Percentiles rank a stretch among this genome's conserved stretches.
phyloP scores from a whole-genome alignment of 2,888 invertebrate genomes.

The Leucophenga maculata region DNA sequence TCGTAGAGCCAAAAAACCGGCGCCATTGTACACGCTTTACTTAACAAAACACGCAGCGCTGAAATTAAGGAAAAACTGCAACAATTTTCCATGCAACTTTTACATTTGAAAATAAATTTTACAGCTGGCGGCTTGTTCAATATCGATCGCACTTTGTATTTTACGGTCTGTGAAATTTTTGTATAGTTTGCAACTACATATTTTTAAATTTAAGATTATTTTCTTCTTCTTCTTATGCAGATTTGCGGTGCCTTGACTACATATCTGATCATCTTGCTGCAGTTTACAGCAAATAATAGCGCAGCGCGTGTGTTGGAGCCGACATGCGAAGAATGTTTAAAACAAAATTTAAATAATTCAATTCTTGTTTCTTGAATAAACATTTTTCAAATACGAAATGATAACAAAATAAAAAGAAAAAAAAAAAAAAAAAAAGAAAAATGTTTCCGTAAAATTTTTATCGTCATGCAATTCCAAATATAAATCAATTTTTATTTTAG shows the following conservation, averaged over 20 bases:
- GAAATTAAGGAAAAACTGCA: slow-evolving; percentile 68
- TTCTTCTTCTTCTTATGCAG: slow-evolving; percentile 54
- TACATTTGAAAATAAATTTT: slow-evolving; percentile 71
- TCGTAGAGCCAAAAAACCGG: slow-evolving; percentile 70
- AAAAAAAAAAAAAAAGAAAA: too few species aligned
- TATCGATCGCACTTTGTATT: slow-evolving; percentile 71
- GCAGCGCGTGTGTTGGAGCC: slow-evolving; percentile 35
- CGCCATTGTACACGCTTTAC: slow-evolving; percentile 66
- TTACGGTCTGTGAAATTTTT: slow-evolving; percentile 62
- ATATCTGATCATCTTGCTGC: slow-evolving; percentile 71
- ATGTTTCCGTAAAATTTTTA: too few species aligned
- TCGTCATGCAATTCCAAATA: too few species aligned
- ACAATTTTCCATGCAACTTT: slow-evolving; percentile 70
- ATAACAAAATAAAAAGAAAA: too few species aligned
- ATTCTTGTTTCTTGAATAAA: too few species aligned
- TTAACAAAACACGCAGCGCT: slow-evolving; percentile 65
- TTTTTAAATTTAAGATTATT: too few species aligned
- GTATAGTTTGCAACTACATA: background rate
- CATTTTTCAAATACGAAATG: too few species aligned
- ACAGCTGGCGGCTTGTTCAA: slow-evolving; percentile 72
- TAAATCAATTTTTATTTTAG: too few species aligned
- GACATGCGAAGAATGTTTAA: too few species aligned
- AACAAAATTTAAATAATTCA: too few species aligned
- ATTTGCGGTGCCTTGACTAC: slow-evolving; percentile 71
- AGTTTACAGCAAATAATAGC: slow-evolving; percentile 65